Evolutionary conservation across 2,113 vertebrate genomes (phyloP), one percentile per base, ranked within the genome.

Genomic region (Syngnathus scovelli): DNA sequence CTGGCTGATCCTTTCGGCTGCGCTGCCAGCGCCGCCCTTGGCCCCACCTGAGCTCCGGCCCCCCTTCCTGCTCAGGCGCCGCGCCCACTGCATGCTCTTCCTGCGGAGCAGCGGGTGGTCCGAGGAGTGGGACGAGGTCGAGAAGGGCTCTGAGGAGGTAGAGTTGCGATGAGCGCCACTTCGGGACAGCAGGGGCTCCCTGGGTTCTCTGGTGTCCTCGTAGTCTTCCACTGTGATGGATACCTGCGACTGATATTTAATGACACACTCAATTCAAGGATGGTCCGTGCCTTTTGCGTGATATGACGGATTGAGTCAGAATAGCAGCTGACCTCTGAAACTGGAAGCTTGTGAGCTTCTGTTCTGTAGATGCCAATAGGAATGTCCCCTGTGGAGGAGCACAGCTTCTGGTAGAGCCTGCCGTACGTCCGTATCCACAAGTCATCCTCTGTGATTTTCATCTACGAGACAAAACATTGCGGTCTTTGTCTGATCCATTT

Each of bases 51-150:
- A 87, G 19, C 86, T 69, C 13, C 92, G 89, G 0, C 90, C 90
- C 0, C 92, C 90, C 68, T 92, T 92, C 64, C 93, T 83, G 84
- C 92, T 92, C 65, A 93, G 87, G 19, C 92, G 83, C 36, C 92
- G 85, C 0, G 92, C 92, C 92, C 92, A 93, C 83, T 91, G 92
- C 92, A 93, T 91, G 85, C 92, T 93, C 83, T 93, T 93, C 76
- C 92, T 88, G 65, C 92, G 79, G 23, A 93, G 90, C 69, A 93
- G 84, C 0, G 92, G 92, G 79, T 93, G 92, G 63, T 93, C 92
- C 0, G 89, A 87, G n/a, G 86, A 84, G 76, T 92, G 90, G 43
- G 90, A 89, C 11, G 91, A 88, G 44, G 91, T 88, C 66, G 90
- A 85, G 64, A 86, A 79, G 36, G 90, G 91, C 78, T 93, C 92